Evolutionary conservation across 2,888 invertebrate genomes (phyloP).

Genomic region (Calameuta filiformis): DNA sequence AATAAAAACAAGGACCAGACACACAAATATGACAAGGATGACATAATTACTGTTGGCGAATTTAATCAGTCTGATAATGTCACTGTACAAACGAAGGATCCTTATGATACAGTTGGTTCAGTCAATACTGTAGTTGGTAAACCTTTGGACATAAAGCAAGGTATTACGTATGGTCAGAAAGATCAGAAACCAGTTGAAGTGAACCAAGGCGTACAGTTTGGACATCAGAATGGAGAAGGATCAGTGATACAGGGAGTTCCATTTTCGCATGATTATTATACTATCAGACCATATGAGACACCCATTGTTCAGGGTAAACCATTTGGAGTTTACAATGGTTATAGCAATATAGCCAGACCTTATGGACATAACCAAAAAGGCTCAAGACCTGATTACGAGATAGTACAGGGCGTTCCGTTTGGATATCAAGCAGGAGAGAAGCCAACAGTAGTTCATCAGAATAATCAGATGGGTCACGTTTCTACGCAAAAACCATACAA

Average conservation of each 20-base stretch:
- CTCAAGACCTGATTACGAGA: conserved; percentile 36
- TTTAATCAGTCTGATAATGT: neutral
- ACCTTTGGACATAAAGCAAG: conserved; percentile 36
- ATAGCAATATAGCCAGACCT: conserved; percentile 25
- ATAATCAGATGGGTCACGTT: conserved; percentile 13
- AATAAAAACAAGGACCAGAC: conserved; percentile 10
- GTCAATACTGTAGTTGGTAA: conserved; percentile 39
- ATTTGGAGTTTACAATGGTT: conserved; percentile 36
- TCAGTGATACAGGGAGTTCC: conserved; percentile 18
- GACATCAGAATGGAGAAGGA: conserved; percentile 23
- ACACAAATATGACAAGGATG: conserved; percentile 20
- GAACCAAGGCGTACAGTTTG: conserved; percentile 23
- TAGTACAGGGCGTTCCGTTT: conserved; percentile 43
- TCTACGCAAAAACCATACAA: conserved; percentile 25
- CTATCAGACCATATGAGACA: conserved; percentile 36
- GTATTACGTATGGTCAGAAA: conserved; percentile 25
- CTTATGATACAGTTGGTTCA: conserved; percentile 30
- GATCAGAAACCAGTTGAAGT: conserved; percentile 31
- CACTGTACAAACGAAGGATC: conserved; percentile 13
- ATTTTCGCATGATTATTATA: conserved; percentile 31
- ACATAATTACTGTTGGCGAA: neutral
- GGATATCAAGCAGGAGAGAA: conserved; percentile 30
- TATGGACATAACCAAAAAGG: conserved; percentile 37
- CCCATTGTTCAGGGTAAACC: conserved; percentile 44
- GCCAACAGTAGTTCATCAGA: conserved; percentile 23